Evolutionary conservation across 2,797 vertebrate genomes (phyloP).

Genomic region (Poecilia velifera): DNA sequence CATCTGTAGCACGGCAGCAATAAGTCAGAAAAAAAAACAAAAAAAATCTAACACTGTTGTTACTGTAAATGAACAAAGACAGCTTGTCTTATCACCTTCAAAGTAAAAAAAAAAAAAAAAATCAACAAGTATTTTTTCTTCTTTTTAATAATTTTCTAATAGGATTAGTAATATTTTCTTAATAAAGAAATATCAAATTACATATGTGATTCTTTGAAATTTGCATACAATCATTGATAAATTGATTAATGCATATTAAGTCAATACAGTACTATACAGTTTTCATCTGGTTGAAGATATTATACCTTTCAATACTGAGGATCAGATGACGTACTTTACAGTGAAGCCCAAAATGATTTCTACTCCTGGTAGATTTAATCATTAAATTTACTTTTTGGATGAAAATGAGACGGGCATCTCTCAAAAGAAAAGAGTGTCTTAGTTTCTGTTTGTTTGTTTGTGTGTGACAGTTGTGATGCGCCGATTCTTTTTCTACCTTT

Average conservation of each 20-base stretch:
- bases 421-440: neutral
- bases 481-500: neutral
- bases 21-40: slow-evolving; percentile 17
- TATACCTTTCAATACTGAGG: too few relatives aligned
- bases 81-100: slow-evolving; percentile 32
- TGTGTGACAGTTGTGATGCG: neutral
- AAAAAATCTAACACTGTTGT: slow-evolving; percentile 32
- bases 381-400: neutral
- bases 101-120: slow-evolving; percentile 13
- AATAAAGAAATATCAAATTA: neutral
- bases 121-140: slow-evolving; percentile 4
- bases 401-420: neutral
- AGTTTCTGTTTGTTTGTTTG: neutral
- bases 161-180: neutral
- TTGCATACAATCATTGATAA: neutral
- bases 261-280: neutral
- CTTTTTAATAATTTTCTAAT: neutral
- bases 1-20: slow-evolving; percentile 74
- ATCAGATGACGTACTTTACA: neutral
- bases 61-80: slow-evolving; percentile 40
- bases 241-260: neutral
- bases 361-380: neutral
- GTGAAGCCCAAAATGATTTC: neutral
- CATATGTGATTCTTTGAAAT: neutral
- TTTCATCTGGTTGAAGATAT: neutral